Conservation (phyloP, 2,113 vertebrate genomes). For the Corydoras sp. region DNA sequence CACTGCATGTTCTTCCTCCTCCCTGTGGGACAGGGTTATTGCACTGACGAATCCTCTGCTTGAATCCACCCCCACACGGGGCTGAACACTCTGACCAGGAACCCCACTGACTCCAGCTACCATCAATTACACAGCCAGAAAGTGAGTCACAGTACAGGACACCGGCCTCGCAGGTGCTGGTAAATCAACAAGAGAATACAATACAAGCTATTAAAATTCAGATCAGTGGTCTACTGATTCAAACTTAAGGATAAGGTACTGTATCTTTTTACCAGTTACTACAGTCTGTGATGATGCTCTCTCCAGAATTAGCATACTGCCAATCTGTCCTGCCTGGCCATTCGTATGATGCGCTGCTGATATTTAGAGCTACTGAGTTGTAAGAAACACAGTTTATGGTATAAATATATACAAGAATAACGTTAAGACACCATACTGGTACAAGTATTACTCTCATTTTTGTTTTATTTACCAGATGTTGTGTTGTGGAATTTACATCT, state of each 20-base stretch:
- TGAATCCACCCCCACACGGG: conserved; percentile 72
- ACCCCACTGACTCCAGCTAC: conserved; percentile 73
- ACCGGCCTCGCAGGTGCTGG: conserved; percentile 73
- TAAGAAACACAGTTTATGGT: neutral
- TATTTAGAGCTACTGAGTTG: conserved; percentile 40
- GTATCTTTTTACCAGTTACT: conserved; percentile 70
- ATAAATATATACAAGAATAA: neutral
- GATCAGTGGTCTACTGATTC: neutral
- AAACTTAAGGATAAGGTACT: neutral
- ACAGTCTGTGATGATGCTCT: conserved; percentile 65
- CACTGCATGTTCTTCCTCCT: conserved; percentile 66
- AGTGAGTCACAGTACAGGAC: conserved; percentile 66
- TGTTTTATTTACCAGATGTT: conserved; percentile 44
- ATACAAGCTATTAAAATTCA: neutral
- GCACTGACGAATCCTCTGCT: conserved; percentile 64
- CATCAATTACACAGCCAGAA: conserved; percentile 67
- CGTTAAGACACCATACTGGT: neutral
- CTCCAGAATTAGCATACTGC: conserved; percentile 69
- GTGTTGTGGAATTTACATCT: conserved; percentile 71
- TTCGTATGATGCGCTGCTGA: conserved; percentile 54
- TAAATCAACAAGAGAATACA: neutral
- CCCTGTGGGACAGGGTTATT: conserved; percentile 65
- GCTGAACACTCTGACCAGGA: conserved; percentile 71
- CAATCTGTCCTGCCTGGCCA: conserved; percentile 60
- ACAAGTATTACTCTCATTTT: conserved; percentile 37